Conservation (phyloP, 2,797 vertebrate genomes). For the Pseudochaenichthys georgianus region DNA sequence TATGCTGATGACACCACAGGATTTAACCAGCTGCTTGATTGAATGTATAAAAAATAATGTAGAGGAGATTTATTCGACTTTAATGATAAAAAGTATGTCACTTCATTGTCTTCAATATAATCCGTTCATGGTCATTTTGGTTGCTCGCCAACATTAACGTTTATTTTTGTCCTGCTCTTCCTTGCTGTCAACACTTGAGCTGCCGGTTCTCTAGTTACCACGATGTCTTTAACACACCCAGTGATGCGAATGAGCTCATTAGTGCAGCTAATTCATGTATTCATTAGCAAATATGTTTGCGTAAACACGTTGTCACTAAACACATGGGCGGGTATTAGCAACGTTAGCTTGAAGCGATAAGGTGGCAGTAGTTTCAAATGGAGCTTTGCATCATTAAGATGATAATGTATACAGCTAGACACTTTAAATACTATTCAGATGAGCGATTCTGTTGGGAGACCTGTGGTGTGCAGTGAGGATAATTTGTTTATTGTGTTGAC, state of each 20-base stretch:
- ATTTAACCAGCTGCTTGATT: not conserved
- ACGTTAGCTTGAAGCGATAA: conserved; percentile 22
- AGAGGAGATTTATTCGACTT: not conserved
- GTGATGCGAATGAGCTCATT: conserved; percentile 50
- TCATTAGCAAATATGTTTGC: conserved; percentile 64
- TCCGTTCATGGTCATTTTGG: conserved; percentile 4
- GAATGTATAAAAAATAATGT: not conserved
- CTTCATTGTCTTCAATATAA: conserved; percentile 4
- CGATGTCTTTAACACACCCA: conserved; percentile 33
- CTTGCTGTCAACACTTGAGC: conserved; percentile 21
- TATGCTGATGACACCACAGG: not conserved
- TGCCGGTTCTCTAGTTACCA: conserved; percentile 20
- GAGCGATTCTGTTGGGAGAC: conserved; percentile 22
- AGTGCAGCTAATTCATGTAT: conserved; percentile 63
- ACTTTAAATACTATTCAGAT: conserved; percentile 38
- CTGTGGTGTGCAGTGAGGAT: conserved; percentile 14
- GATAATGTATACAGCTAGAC: conserved; percentile 46
- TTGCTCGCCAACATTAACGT: not conserved
- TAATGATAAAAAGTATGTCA: not conserved
- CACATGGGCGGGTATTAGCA: conserved; percentile 45
- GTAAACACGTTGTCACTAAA: conserved; percentile 62
- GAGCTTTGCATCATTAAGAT: conserved; percentile 45
- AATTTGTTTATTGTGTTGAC: conserved; percentile 42
- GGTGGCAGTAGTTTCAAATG: conserved; percentile 29
- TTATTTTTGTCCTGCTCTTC: conserved; percentile 10